Evolutionary conservation across 2,888 invertebrate genomes (phyloP).

Genomic region (Rhagophthalmus giganteus): DNA sequence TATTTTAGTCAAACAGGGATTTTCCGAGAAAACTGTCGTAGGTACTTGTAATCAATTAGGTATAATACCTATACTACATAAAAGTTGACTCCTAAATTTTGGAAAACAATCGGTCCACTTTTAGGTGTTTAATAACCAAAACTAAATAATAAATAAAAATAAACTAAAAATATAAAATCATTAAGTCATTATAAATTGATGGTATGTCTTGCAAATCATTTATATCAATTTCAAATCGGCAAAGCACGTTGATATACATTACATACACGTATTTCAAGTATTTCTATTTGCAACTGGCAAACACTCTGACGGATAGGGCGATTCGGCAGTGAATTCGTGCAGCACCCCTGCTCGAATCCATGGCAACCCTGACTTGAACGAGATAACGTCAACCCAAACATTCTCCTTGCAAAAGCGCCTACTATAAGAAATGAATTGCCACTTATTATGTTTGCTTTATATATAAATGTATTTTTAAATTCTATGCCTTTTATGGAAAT

Average conservation of each 20-base stretch:
- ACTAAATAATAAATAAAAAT: not conserved
- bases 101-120: too few species aligned
- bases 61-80: too few species aligned
- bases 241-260: conserved; percentile 15
- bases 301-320: conserved; percentile 13
- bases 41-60: too few species aligned
- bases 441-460: conserved; percentile 29
- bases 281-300: conserved; percentile 14
- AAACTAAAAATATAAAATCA: not conserved
- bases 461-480: conserved; percentile 17
- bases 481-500: too few species aligned
- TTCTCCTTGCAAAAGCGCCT: conserved; percentile 22
- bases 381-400: conserved; percentile 38
- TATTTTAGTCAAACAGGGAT: too few species aligned
- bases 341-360: conserved; percentile 40
- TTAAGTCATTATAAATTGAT: not conserved
- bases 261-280: conserved; percentile 19
- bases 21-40: too few species aligned
- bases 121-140: not conserved
- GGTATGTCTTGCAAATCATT: conserved; percentile 6
- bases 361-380: conserved; percentile 43
- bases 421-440: conserved; percentile 31
- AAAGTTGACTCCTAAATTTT: too few species aligned
- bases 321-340: conserved; percentile 33
- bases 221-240: conserved; percentile 18